Evolutionary conservation across 2,888 invertebrate species (phyloP), one percentile per base, ranked within the genome.

Genomic region (Heteropelma amictum): DNA sequence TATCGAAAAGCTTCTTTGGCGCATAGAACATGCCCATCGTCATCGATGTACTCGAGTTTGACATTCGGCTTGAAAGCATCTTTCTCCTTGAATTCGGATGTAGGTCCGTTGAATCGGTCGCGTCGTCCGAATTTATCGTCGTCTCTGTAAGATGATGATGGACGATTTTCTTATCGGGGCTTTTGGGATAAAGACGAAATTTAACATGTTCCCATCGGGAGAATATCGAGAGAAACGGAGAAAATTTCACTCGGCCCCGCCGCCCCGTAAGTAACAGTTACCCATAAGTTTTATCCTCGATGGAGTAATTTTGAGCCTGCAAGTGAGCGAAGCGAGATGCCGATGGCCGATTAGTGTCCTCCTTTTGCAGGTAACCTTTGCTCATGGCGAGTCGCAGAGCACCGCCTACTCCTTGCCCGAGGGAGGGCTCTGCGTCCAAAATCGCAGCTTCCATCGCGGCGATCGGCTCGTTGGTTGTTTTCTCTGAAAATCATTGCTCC

Each of bases 1-100:
- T 97, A 97, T 80, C 96, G 92, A 90, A 98, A 99, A 53, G 99
- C 99, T 91, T 99, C 99, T 90, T 99, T 99, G 68, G 96, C 94
- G 84, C 95, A 95, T 73, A 99, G 92, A 82, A 96, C 92, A 67
- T 97, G 94, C 0, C 99, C 99, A 85, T 96, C 96, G 87, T 98
- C 98, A 90, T 99, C 99, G 79, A 97, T 97, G 89, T 99, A 99
- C 88, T 98, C 98, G 83, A 99, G 91, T 90, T 98, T 98, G 38
- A 98, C 95, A 88, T 96, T 96, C 1, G 98, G 98, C 85, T 96
- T 95, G 90, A 98, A 98, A 72, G 92, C 91, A 61, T 94, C 93
- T 89, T 97, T 97, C 88, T 99, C 98, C 86, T 95, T 95, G 90
- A 99, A 99, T 73, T 98, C 98, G 76, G 93, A 93, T 63, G 96